Evolutionary conservation across 2,113 vertebrate genomes (phyloP).

Genomic region (Numenius arquata): DNA sequence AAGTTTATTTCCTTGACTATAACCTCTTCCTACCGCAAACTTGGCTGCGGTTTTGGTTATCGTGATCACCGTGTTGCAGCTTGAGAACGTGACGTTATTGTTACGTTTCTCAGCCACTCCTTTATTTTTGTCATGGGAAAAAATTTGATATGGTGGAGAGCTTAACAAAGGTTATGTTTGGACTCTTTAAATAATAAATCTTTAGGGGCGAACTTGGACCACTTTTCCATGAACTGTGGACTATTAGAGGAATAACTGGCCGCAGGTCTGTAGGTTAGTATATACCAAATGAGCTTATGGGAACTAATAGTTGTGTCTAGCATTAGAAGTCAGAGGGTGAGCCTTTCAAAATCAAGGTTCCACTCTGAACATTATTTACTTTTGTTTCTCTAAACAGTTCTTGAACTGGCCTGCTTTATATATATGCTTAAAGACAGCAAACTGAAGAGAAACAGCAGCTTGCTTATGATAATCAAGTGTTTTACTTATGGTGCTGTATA

Average conservation of each 20-base stretch:
- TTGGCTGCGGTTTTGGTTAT: background rate
- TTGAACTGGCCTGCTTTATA: background rate
- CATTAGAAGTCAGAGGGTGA: background rate
- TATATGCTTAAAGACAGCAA: background rate
- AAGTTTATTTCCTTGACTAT: background rate
- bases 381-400: background rate
- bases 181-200: background rate
- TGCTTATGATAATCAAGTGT: background rate
- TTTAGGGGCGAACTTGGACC: background rate
- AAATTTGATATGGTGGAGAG: background rate
- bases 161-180: background rate
- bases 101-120: background rate
- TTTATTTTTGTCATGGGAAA: background rate
- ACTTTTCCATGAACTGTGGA: background rate
- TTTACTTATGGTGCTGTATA: background rate
- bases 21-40: background rate
- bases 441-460: background rate
- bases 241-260: background rate
- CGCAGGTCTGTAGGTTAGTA: background rate
- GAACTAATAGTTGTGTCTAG: background rate
- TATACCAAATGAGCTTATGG: background rate
- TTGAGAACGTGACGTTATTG: background rate
- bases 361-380: background rate
- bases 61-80: rapidly evolving
- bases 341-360: background rate